Evolutionary conservation across 1,140 invertebrate species (phyloP), one percentile per base, ranked within the genome.

Genomic region (Drosophila parvula): DNA sequence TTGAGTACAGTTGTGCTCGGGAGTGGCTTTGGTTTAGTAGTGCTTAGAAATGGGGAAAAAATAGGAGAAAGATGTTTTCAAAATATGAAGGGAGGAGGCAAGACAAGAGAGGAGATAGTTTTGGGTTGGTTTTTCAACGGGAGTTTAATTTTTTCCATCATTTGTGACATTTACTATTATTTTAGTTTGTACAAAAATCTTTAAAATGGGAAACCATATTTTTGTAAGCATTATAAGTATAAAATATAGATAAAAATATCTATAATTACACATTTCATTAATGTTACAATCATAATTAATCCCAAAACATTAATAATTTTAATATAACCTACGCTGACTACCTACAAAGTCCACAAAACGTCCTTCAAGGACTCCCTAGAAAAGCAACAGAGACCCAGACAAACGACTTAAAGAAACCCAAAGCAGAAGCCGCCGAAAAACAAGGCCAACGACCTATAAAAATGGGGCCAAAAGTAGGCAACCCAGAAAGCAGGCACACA

Each of bases 401-500:
- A 62, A 65, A 38, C 38, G 11, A 62, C 57, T 55, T 69, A 44
- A 44, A 69, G 61, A 36, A 38, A 32, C 18, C 6, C 34, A 38
- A 55, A 38, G 34, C 51, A 55, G 51, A 53, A 45, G 30, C 41
- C 62, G 38, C 53, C 71, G 28, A 38, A 53, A 36, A 74, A 63
- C 65, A 47, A 73, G 77, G 61, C 61, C 80, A 74, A 77, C 73
- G 81, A 84, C 81, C 77, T 64, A 74, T 40, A 63, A 48, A 81
- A 85, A 68, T 63, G 60, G 74, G 65, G 57, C 58, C 74, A 65
- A 78, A 85, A 78, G 79, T 67, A 81, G 78, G 68, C 73, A 53
- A 74, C 50, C 45, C 18, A 57, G 27, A 48, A 53, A 14, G 14
- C 47, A 28, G 22, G 28, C 22, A 22, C 22, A 22, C 53, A 60